A percentile compares a stretch with the other conserved stretches of the same genome.
phyloP scores from a whole-genome alignment of 2,888 invertebrate species.

The Ochropleura plecta region DNA sequence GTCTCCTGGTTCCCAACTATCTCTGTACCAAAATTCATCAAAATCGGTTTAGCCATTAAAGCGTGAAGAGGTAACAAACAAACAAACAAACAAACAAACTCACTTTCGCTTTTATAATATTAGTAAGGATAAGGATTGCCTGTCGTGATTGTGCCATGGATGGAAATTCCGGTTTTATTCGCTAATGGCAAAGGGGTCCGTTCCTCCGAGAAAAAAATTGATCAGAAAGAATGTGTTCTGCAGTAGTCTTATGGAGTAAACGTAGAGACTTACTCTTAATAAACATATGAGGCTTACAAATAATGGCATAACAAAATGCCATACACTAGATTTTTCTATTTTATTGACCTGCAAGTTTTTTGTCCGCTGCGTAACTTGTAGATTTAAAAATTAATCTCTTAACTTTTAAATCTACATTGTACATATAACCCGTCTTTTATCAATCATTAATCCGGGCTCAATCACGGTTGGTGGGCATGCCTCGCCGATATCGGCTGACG shows the following conservation, averaged over 20 bases:
- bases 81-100: too few species aligned
- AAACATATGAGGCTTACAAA: not conserved
- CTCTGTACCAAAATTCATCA: too few species aligned
- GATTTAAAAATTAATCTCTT: too few species aligned
- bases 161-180: constrained; percentile 9
- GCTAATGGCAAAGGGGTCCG: too few species aligned
- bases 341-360: not conserved
- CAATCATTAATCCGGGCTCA: not conserved
- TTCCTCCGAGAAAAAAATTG: not conserved
- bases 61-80: too few species aligned
- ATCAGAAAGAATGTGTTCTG: not conserved
- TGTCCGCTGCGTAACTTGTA: not conserved
- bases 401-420: not conserved
- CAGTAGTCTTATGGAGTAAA: not conserved
- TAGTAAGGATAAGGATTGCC: too few species aligned
- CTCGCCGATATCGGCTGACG: not conserved
- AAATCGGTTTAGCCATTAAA: too few species aligned
- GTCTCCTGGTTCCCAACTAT: too few species aligned
- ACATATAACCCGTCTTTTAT: not conserved
- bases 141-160: not conserved
- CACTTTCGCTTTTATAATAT: too few species aligned
- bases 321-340: not conserved
- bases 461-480: not conserved
- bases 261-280: not conserved
- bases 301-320: not conserved